Percentiles rank a stretch among this genome's conserved stretches.
These are phyloP conservation scores for Halcyon leucocephala DNA, from an alignment of 2,797 vertebrate species.

Conservation along the genomic window DNA sequence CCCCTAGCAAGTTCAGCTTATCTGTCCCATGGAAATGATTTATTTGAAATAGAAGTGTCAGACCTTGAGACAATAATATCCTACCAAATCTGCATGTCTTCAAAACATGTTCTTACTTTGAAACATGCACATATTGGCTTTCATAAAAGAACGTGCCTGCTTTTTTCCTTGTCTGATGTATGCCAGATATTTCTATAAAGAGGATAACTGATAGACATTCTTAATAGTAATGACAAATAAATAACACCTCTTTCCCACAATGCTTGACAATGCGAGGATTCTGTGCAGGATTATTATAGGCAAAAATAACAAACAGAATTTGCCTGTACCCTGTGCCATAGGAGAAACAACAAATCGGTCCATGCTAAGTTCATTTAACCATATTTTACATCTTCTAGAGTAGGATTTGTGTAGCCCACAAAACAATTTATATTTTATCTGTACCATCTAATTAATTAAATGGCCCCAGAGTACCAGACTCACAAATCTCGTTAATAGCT, in stretches of 20 bases:
- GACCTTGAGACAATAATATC: constrained; percentile 36
- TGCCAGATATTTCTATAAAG: background rate
- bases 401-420: constrained; percentile 79
- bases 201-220: constrained; percentile 32
- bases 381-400: constrained; percentile 74
- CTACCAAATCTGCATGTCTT: constrained; percentile 30
- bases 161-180: background rate
- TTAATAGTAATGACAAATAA: constrained; percentile 55
- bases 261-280: constrained; percentile 20
- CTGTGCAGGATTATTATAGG: constrained; percentile 17
- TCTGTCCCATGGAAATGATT: background rate
- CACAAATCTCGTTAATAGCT: constrained; percentile 88
- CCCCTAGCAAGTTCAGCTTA: background rate
- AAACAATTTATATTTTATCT: constrained; percentile 85
- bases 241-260: constrained; percentile 44
- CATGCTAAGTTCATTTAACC: constrained; percentile 71
- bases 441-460: constrained; percentile 88
- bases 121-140: constrained; percentile 14
- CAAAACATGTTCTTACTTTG: background rate
- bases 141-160: background rate
- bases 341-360: constrained; percentile 67
- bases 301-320: constrained; percentile 56
- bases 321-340: constrained; percentile 14
- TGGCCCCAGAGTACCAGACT: constrained; percentile 84
- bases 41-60: constrained; percentile 36